phyloP scores from a whole-genome alignment of 1,140 invertebrate genomes.

The Drosophila pandora region DNA sequence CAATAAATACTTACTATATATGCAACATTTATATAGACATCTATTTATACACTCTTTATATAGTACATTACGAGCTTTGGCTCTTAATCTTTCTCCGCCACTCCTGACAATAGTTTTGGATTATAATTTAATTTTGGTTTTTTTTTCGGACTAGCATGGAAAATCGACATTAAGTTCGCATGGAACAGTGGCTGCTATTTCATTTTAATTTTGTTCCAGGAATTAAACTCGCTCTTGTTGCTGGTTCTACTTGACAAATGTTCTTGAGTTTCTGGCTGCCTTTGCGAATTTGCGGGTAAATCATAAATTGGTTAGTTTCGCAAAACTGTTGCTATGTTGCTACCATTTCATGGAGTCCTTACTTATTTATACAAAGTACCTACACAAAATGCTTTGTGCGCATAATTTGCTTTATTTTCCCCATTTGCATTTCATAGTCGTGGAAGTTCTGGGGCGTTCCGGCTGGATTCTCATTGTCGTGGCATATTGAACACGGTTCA shows the following conservation, averaged over 20 bases:
- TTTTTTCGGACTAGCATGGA: constrained; percentile 41
- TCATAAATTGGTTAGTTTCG: constrained; percentile 33
- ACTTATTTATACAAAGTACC: constrained; percentile 29
- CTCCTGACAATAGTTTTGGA: background rate
- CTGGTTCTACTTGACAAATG: constrained; percentile 26
- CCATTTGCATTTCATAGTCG: constrained; percentile 33
- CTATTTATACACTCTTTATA: constrained; percentile 48
- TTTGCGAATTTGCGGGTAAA: constrained; percentile 24
- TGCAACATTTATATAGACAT: constrained; percentile 50
- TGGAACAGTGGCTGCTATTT: constrained; percentile 19
- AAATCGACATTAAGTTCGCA: constrained; percentile 17
- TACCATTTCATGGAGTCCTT: constrained; percentile 14
- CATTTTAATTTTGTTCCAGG: constrained; percentile 14
- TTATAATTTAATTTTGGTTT: background rate
- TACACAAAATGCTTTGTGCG: constrained; percentile 30
- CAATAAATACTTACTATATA: constrained; percentile 60
- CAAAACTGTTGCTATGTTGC: constrained; percentile 17
- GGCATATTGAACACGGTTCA: constrained; percentile 25
- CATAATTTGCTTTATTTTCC: constrained; percentile 25
- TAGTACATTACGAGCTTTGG: constrained; percentile 55
- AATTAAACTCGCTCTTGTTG: constrained; percentile 15
- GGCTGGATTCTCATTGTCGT: constrained; percentile 20
- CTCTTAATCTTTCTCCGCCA: constrained; percentile 36
- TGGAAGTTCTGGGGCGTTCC: constrained; percentile 12
- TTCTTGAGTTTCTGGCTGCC: constrained; percentile 17